phyloP scores from a whole-genome alignment of 2,888 invertebrate genomes.

The Acholoe squamosa region DNA sequence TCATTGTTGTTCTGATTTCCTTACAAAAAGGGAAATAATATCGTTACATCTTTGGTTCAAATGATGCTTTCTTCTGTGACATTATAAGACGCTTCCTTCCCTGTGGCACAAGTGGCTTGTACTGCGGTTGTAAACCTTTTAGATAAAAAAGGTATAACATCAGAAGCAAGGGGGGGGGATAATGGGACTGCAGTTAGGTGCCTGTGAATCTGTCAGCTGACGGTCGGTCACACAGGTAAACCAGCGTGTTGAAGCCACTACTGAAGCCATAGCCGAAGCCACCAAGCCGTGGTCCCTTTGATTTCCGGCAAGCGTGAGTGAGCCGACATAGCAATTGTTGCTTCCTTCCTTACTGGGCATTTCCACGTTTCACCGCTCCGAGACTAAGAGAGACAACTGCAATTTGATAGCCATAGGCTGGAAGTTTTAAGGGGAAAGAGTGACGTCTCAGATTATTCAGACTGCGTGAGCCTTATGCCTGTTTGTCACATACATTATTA shows the following conservation, averaged over 20 bases:
- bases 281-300: neutral
- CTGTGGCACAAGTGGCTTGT: neutral
- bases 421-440: too few relatives aligned
- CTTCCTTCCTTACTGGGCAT: neutral
- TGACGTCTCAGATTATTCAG: too few relatives aligned
- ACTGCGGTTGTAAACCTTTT: neutral
- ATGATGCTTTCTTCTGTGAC: neutral
- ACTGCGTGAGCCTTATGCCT: too few relatives aligned
- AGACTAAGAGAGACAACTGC: too few relatives aligned
- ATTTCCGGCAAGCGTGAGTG: constrained; percentile 3
- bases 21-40: neutral
- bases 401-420: too few relatives aligned
- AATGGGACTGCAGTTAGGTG: neutral
- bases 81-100: neutral
- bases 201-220: too few relatives aligned
- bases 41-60: neutral
- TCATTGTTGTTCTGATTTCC: too few relatives aligned
- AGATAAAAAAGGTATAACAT: neutral
- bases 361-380: neutral
- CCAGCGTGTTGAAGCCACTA: neutral
- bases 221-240: too few relatives aligned
- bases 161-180: neutral
- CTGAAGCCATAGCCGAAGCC: constrained; percentile 20
- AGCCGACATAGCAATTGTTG: neutral
- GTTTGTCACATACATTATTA: too few relatives aligned